phyloP scores from a whole-genome alignment of 1,140 invertebrate species.

The Cylas formicarius region DNA sequence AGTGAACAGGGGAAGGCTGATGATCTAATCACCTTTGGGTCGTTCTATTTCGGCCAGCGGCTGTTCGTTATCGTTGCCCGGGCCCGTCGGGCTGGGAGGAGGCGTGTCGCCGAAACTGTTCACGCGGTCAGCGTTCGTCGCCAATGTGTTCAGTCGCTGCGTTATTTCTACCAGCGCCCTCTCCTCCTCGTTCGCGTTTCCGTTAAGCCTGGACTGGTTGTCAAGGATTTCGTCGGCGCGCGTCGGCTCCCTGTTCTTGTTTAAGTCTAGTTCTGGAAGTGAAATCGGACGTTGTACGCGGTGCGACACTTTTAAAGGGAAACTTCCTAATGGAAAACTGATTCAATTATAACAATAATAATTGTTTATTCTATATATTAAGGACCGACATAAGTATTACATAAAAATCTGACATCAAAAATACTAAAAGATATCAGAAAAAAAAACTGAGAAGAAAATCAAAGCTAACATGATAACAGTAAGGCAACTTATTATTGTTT shows the following conservation, averaged over 20 bases:
- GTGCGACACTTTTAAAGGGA: too few species aligned
- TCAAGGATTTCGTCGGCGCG: slow-evolving; percentile 9
- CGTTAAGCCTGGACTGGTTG: slow-evolving; percentile 9
- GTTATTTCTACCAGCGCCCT: slow-evolving; percentile 37
- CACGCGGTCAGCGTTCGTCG: slow-evolving; percentile 16
- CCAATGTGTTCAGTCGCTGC: slow-evolving; percentile 32
- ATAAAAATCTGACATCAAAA: too few species aligned
- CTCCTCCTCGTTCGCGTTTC: slow-evolving; percentile 21
- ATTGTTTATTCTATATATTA: neutral
- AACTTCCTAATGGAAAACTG: too few species aligned
- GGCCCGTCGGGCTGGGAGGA: slow-evolving; percentile 29
- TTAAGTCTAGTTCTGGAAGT: slow-evolving; percentile 17
- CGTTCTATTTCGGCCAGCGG: too few species aligned
- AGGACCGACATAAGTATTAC: neutral
- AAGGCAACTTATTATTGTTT: too few species aligned
- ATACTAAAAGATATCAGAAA: too few species aligned
- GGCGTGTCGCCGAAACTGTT: slow-evolving; percentile 31
- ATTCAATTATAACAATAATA: neutral
- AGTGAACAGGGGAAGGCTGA: slow-evolving; percentile 2
- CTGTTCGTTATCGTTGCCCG: slow-evolving; percentile 3
- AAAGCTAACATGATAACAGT: too few species aligned
- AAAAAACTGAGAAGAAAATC: too few species aligned
- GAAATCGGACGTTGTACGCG: neutral
- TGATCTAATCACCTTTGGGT: too few species aligned
- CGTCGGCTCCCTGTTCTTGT: slow-evolving; percentile 27